Evolutionary conservation across 2,797 vertebrate genomes (phyloP).

Genomic region (Platyrinchus mystaceus): DNA sequence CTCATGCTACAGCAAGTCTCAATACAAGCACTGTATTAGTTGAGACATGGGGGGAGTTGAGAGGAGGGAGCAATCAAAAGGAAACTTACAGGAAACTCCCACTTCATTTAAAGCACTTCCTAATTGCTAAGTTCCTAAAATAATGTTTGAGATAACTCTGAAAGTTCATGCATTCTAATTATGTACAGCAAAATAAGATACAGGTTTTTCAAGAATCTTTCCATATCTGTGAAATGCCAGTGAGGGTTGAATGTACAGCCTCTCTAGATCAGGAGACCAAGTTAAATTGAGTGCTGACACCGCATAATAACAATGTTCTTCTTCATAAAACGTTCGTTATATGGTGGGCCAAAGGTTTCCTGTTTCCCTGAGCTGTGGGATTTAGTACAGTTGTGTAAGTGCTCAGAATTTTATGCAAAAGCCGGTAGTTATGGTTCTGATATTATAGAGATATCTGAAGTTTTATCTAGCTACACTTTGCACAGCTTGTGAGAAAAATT

Average conservation of each 20-base stretch:
- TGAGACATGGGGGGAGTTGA: neutral
- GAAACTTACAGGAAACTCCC: conserved; percentile 20
- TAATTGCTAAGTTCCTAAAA: neutral
- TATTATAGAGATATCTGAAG: neutral
- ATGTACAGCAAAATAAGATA: neutral
- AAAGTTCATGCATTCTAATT: neutral
- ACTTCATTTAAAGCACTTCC: conserved; percentile 13
- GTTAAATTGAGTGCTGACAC: neutral
- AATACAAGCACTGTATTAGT: conserved; percentile 40
- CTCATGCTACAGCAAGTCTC: neutral
- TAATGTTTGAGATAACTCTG: neutral
- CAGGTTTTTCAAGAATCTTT: neutral
- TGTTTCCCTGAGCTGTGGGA: neutral
- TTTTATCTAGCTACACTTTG: neutral
- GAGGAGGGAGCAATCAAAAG: conserved; percentile 27
- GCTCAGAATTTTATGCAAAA: neutral
- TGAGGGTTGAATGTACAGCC: neutral
- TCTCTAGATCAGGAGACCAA: neutral
- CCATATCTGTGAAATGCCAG: neutral
- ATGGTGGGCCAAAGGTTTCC: neutral
- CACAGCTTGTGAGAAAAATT: neutral
- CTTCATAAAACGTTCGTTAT: neutral
- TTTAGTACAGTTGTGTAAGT: neutral
- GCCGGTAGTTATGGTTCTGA: neutral
- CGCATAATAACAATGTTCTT: neutral